A percentile compares a stretch with the other conserved stretches of the same genome.
Evolutionary conservation across 1,140 invertebrate genomes (phyloP).

Genomic region (Pogonognathellus flavescens): DNA sequence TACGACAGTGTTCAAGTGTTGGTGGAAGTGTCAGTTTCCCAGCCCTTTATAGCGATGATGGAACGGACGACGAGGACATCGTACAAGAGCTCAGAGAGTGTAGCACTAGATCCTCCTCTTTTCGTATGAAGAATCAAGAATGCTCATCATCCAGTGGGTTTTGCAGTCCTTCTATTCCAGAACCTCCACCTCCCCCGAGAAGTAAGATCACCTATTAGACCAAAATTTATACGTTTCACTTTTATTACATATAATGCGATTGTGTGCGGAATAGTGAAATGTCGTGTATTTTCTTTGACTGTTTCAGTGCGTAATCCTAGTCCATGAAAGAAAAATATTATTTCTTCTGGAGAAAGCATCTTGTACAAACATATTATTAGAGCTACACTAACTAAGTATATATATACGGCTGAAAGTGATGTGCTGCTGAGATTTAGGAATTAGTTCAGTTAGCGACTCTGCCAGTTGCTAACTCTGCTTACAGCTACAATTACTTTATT

Average conservation of each 20-base stretch:
- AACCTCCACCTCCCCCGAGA: constrained; percentile 68
- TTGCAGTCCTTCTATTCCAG: constrained; percentile 69
- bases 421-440: background rate
- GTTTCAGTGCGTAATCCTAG: constrained; percentile 39
- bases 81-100: constrained; percentile 63
- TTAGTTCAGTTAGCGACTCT: background rate
- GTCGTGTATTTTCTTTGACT: constrained; percentile 3
- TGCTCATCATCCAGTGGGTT: constrained; percentile 64
- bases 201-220: background rate
- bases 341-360: background rate
- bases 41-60: constrained; percentile 62
- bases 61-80: constrained; percentile 62
- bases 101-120: constrained; percentile 54
- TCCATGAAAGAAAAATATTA: constrained; percentile 21
- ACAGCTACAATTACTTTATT: background rate
- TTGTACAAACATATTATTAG: too few relatives aligned
- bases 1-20: constrained; percentile 55
- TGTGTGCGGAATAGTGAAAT: background rate
- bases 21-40: constrained; percentile 60
- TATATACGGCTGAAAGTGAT: background rate
- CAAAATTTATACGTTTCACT: background rate
- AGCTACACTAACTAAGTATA: too few relatives aligned
- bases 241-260: background rate
- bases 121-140: constrained; percentile 61
- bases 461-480: background rate